phyloP scores from a whole-genome alignment of 2,888 invertebrate species.

The Xestobium rufovillosum region DNA sequence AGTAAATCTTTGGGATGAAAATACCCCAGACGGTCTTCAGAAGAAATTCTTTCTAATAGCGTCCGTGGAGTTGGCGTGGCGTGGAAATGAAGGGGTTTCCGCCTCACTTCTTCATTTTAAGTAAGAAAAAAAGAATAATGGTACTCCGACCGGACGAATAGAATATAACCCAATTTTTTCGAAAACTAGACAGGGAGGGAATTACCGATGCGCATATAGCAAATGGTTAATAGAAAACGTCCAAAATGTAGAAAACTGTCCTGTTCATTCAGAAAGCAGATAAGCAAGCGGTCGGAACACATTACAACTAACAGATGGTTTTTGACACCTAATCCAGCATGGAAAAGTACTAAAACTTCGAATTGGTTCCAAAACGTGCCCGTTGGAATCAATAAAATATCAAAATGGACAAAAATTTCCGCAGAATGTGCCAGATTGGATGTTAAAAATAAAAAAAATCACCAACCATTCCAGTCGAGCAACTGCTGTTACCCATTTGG shows the following conservation, averaged over 20 bases:
- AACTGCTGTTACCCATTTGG: no score
- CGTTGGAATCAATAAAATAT: no score
- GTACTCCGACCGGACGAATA: neutral
- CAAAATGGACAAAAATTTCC: no score
- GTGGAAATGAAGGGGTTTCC: constrained; percentile 5
- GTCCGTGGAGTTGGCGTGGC: constrained; percentile 13
- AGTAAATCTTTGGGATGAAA: constrained; percentile 14
- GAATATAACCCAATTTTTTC: constrained; percentile 5
- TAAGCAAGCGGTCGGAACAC: constrained; percentile 3
- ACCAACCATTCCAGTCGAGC: no score
- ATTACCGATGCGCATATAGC: no score
- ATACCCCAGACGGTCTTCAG: constrained; percentile 29
- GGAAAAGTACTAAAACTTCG: no score
- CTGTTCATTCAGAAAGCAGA: constrained; percentile 8
- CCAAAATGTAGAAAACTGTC: constrained; percentile 6
- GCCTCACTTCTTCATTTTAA: constrained; percentile 5
- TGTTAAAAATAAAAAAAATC: no score
- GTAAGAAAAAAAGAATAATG: constrained; percentile 5
- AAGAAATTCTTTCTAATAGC: constrained; percentile 36
- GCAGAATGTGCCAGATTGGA: no score
- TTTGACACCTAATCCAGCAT: no score
- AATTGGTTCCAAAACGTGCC: no score
- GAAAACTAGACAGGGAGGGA: constrained; percentile 4
- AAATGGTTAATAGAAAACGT: neutral
- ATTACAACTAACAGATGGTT: no score